Base-by-base conservation (phyloP, 2,888 invertebrate genomes). In the Lysandra bellargus region DNA sequence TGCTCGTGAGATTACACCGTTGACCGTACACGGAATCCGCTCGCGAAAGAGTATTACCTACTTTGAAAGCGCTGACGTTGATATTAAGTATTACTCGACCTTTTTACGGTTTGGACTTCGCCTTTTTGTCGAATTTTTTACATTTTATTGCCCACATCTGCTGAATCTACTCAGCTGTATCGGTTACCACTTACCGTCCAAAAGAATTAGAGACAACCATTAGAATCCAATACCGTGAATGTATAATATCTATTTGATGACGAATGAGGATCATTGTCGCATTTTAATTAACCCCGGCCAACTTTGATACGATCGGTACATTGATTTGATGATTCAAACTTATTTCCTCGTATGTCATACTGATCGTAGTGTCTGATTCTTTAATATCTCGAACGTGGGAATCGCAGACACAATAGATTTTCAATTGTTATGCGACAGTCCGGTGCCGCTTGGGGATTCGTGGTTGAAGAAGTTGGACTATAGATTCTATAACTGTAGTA, bases 1-100 rank as follows among this genome's bases (percentile, higher is more conserved):
- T 79, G 76, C 78, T 79, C 53, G 74, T 30, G 40, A 49, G 79
- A 74, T 79, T 79, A 79, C 23, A 23, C 23, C 23, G 23, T 23
- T 23, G 23, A 23, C 23, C 23, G 23, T 23, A 23, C 61, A 40
- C 74, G 61, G 40, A 12, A 74, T 60, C 74, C 74, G 57, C 60
- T 74, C 73, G 57, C 74, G 53, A 57, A 74, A 74, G 74, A 79
- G 74, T 57, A 61, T 61, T 75, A 79, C 75, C 61, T 53, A 37
- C 37, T 73, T 53, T 37, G 37, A 14, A 40, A 53, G 64, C 30
- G 78, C 78, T 78, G 60, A 49, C 40, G 64, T 69, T 69, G 69
- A 69, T 33, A 17, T 37, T 37, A 37, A 69, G 33, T 69, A 69
- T 69, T 57, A 57, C 57, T 57, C 14, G 4, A 57, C 69, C 44